phyloP scores from a whole-genome alignment of 2,888 invertebrate genomes.

The Gymnoscelis rufifasciata region DNA sequence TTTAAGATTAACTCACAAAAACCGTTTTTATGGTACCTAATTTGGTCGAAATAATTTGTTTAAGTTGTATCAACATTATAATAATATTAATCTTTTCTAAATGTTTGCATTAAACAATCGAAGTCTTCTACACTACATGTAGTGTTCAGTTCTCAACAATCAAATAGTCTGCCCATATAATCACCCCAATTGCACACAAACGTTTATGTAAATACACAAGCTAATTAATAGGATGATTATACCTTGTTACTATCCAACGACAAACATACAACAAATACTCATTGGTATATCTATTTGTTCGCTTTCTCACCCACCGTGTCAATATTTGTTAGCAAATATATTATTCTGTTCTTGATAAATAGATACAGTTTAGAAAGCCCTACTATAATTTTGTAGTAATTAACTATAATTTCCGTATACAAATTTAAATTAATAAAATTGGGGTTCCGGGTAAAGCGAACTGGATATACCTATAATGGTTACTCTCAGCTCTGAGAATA shows the following conservation, averaged over 20 bases:
- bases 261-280: slow-evolving; percentile 51
- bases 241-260: slow-evolving; percentile 44
- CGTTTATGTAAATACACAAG: slow-evolving; percentile 61
- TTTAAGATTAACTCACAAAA: too few relatives aligned
- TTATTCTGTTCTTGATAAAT: not conserved
- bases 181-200: slow-evolving; percentile 56
- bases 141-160: slow-evolving; percentile 5
- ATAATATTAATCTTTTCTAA: too few relatives aligned
- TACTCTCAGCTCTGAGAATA: not conserved
- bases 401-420: not conserved
- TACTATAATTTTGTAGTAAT: not conserved
- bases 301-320: slow-evolving; percentile 35
- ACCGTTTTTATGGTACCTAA: too few relatives aligned
- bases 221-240: slow-evolving; percentile 73
- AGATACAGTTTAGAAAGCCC: not conserved
- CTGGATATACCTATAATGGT: not conserved
- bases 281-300: slow-evolving; percentile 50
- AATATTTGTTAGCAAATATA: slow-evolving; percentile 37
- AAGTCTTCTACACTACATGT: too few relatives aligned
- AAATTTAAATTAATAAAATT: not conserved
- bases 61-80: too few relatives aligned
- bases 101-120: too few relatives aligned
- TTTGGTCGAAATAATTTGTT: too few relatives aligned
- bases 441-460: not conserved
- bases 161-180: slow-evolving; percentile 54